phyloP scores from a whole-genome alignment of 2,113 vertebrate genomes.

The Myrmecophaga tridactyla region DNA sequence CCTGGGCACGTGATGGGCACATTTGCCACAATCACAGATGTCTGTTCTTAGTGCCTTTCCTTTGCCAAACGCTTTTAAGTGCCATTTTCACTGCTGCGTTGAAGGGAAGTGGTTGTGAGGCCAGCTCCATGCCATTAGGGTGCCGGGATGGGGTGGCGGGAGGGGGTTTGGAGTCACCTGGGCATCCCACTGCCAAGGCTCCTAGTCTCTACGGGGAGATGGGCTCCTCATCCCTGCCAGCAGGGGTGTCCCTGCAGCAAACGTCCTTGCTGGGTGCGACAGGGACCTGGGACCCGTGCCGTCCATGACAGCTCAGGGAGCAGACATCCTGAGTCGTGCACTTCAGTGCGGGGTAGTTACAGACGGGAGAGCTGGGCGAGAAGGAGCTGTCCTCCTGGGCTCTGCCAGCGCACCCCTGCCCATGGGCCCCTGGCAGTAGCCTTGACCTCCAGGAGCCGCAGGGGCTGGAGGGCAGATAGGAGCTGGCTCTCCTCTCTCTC shows the following conservation, averaged over 20 bases:
- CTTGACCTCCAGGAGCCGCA: not conserved
- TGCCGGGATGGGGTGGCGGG: fast-evolving
- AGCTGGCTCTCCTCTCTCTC: no score
- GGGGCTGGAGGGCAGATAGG: not conserved
- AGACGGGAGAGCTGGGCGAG: fast-evolving
- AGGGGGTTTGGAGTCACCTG: not conserved
- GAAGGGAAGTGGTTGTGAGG: not conserved
- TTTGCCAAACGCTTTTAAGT: not conserved
- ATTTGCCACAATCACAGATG: fast-evolving
- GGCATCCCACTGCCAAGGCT: no score
- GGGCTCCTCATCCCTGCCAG: not conserved
- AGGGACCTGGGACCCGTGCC: not conserved
- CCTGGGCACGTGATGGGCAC: fast-evolving
- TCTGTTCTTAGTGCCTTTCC: fast-evolving
- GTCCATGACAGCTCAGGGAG: not conserved
- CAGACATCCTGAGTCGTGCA: no score
- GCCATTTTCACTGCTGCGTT: fast-evolving
- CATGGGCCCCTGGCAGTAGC: no score
- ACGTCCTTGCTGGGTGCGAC: no score
- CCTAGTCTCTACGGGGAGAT: not conserved
- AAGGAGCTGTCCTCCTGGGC: no score
- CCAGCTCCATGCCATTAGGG: fast-evolving
- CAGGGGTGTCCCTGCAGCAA: fast-evolving
- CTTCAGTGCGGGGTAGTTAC: not conserved
- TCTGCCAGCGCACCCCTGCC: fast-evolving